Evolutionary conservation across 53 echinoderm and acorn worm genomes (phyloP), one percentile per base, ranked within the genome.

Genomic region (Astropecten irregularis): DNA sequence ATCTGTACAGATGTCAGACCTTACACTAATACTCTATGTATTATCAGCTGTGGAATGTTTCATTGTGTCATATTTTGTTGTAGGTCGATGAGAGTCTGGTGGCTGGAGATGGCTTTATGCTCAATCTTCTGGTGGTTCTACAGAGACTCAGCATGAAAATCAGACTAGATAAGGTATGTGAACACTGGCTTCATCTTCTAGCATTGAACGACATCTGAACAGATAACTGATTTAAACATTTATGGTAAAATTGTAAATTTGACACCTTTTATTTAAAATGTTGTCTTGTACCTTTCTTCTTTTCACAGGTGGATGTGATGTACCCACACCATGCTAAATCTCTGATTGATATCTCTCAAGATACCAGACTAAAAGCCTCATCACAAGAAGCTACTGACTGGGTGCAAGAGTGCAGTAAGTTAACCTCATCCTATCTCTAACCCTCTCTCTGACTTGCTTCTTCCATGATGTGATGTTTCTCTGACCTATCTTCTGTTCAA

Each of bases 81-180:
- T 62, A 97, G 97, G 94, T 94, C 57, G 97, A 96, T 73, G 94
- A 94, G 49, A 89, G 87, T 74, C 81, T 94, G 16, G 92, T 97
- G 4, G 93, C 91, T 25, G 93, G 93, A 9, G 97, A 97, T 83
- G 97, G 97, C 1, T 96, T 89, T 67, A 97, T 97, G 96, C 64
- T 96, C 50, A 97, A 97, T 69, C 85, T 94, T 14, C 59, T 97
- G 0, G 88, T 84, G 29, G 81, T 97, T 35, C 40, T 92, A 11
- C 97, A 96, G 18, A 73, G 77, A 57, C 90, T 97, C 25, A 92
- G 93, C 66, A 60, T 76, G 35, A 97, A 97, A 74, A 94, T 97
- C 3, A 83, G 68, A 73, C 74, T 90, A 20, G 87, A 90, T 36
- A 93, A 73, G 89, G 92, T 92, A 67, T 6, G 42, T 6, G 42